A percentile compares a stretch with the other conserved stretches of the same genome.
Evolutionary conservation across 1,140 invertebrate species (phyloP).

Genomic region (Neomicropteryx cornuta): DNA sequence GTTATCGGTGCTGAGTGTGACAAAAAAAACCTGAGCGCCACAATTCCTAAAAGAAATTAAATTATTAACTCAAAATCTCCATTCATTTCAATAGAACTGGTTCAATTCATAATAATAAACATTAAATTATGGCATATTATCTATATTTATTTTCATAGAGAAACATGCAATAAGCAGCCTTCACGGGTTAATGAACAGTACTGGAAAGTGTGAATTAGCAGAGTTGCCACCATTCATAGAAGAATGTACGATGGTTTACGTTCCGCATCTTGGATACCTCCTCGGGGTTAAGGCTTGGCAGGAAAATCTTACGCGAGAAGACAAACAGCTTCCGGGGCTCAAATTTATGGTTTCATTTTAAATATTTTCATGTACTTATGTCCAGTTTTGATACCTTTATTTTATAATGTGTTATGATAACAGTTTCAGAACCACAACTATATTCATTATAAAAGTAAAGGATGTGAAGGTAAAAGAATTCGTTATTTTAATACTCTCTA

Average conservation of each 20-base stretch:
- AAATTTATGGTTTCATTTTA: slow-evolving; percentile 53
- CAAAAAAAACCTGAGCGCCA: too few relatives aligned
- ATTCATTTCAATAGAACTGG: neutral
- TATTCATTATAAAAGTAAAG: slow-evolving; percentile 63
- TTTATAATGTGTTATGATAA: too few relatives aligned
- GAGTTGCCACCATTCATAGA: slow-evolving; percentile 51
- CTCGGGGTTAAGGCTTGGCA: slow-evolving; percentile 56
- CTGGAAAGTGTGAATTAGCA: slow-evolving; percentile 56
- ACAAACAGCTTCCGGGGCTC: slow-evolving; percentile 48
- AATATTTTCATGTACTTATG: slow-evolving; percentile 3
- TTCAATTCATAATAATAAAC: slow-evolving; percentile 4
- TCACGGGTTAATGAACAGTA: slow-evolving; percentile 47
- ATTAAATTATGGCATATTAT: slow-evolving; percentile 8
- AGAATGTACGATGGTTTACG: slow-evolving; percentile 65
- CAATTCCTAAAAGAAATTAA: slow-evolving; percentile 6
- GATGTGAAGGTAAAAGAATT: slow-evolving; percentile 60
- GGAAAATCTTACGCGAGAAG: slow-evolving; percentile 34
- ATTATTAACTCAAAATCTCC: neutral
- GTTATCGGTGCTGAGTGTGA: too few relatives aligned
- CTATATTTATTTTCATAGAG: slow-evolving; percentile 21
- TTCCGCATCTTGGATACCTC: slow-evolving; percentile 73
- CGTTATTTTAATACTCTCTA: too few relatives aligned
- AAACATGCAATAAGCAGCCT: slow-evolving; percentile 38
- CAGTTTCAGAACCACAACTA: slow-evolving; percentile 54
- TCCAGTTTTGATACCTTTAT: too few relatives aligned